Evolutionary conservation across 2,888 invertebrate genomes (phyloP), one percentile per base, ranked within the genome.

Genomic region (Alviniconcha strummeri): DNA sequence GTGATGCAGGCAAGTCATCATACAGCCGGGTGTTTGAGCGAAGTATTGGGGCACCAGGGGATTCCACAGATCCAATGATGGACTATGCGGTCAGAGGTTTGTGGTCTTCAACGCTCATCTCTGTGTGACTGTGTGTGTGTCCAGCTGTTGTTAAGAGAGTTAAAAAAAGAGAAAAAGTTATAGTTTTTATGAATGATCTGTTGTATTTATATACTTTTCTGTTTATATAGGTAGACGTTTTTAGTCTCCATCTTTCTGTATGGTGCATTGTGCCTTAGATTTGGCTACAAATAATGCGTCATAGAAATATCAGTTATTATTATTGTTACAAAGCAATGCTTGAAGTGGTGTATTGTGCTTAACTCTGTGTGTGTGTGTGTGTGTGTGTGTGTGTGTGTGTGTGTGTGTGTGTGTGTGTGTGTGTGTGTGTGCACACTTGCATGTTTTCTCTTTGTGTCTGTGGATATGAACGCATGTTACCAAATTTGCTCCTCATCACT

Each of bases 1-100:
- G 52, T 13, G 64, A 60, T 3, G 64, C 52, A 17, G 64, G 78
- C 9, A 13, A 19, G 64, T 78, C 60, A 8, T 15, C 78, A 8
- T 78, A 64, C 78, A 78, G 78, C 13, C 78, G 78, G 11, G 64
- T 78, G 36, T 78, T 78, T 78, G 78, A 78, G n/a, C 11, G 57
- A n/a, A 57, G 7, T 5, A 57, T 77, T 11, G 75, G 56, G n/a
- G 9, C 56, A 9, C 4, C 19, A 4, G 57, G 57, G 76, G 57
- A 57, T 19, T 19, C 76, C 19, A 77, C 19, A 6, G 76, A 77
- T 11, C 76, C 76, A 1, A 7, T 77, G 6, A 77, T 11, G 19
- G 78, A 78, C 64, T 11, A 57, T 11, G 78, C 78, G 64, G 64
- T 78, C 7, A 78, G 64, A 64, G 17, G 15, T 69, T 60, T 57